Evolutionary conservation across 1,140 invertebrate genomes (phyloP).

Genomic region (Samia ricini): DNA sequence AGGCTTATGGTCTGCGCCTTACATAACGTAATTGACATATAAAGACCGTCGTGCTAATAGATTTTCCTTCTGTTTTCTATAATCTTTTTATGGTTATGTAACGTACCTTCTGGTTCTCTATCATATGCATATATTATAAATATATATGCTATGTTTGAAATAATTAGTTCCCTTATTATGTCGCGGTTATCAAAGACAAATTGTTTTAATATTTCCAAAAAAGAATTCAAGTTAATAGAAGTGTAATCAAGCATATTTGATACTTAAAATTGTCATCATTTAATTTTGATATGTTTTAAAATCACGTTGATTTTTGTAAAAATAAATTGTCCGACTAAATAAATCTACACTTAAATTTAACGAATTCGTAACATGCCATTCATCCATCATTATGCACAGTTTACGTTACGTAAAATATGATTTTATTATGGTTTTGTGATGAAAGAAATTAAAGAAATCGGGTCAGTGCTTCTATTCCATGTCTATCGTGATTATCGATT

Average conservation of each 20-base stretch:
- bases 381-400: background rate
- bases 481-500: background rate
- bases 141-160: too few relatives aligned
- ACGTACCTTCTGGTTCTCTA: too few relatives aligned
- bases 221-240: too few relatives aligned
- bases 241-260: too few relatives aligned
- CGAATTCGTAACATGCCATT: background rate
- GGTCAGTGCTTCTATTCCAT: background rate
- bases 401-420: background rate
- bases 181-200: too few relatives aligned
- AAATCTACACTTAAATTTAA: background rate
- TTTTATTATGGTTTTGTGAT: background rate
- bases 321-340: too few relatives aligned
- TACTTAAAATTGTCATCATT: too few relatives aligned
- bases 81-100: conserved; percentile 24
- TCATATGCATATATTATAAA: too few relatives aligned
- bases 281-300: too few relatives aligned
- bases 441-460: background rate
- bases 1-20: conserved; percentile 14
- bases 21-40: conserved; percentile 15
- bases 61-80: conserved; percentile 17
- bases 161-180: too few relatives aligned
- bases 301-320: too few relatives aligned
- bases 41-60: conserved; percentile 5
- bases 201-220: too few relatives aligned